Evolutionary conservation across 1,140 invertebrate genomes (phyloP), one percentile per base, ranked within the genome.

Genomic region (Muscidifurax raptorellus): DNA sequence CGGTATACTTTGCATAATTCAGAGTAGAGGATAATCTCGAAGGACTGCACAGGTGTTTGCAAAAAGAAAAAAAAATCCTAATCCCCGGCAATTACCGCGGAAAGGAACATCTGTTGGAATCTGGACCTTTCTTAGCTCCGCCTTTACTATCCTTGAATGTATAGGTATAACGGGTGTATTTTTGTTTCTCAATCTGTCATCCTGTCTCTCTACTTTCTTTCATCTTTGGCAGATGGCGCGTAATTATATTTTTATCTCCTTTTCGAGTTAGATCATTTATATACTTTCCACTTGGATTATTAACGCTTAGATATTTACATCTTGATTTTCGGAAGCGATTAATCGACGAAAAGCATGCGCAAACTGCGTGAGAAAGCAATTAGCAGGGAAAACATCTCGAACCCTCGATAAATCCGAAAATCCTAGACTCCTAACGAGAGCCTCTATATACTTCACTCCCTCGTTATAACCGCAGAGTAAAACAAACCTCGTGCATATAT

Each of bases 131-230:
- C 66, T 69, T 69, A 2, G 5, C 3, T 9, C 25, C 4, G 18
- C 28, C 22, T 25, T n/a, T 9, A 13, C 64, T 66, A 66, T 66
- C 2, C 47, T n/a, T n/a, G n/a, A n/a, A n/a, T 77, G 30, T 5
- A 2, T 32, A 32, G 36, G 36, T 69, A 12, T 52, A 27, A 18
- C 71, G 3, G 15, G 13, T 66, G 44, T 85, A 27, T 82, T 86
- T 83, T 80, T 78, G 78, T 83, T 86, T 72, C 80, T 80, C 82
- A 83, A 83, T 78, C 75, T 83, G 82, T 83, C 82, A 83, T 80
- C 71, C 80, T 78, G 80, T 77, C 79, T 76, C 81, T 85, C 15
- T 25, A 9, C 36, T 74, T 74, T 40, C 72, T 74, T 30, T 13
- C 32, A 9, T 40, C 18, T 7, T 18, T 18, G 18, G 22, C 52